Conservation (phyloP, 2,888 invertebrate genomes). For the Sarcophaga carnaria region DNA sequence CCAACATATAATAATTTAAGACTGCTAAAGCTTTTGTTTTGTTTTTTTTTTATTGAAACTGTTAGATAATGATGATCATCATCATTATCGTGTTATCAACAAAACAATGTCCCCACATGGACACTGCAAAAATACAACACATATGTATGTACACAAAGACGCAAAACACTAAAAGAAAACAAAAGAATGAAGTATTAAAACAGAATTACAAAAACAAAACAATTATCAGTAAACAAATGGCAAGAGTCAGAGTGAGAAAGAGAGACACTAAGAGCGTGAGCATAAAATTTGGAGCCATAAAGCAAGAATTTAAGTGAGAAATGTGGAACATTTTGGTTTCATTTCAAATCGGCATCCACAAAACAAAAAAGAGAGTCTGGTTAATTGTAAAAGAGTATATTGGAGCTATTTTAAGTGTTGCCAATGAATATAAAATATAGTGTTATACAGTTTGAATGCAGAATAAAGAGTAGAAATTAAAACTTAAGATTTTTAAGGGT, state of each 20-base stretch:
- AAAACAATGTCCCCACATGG: constrained; percentile 54
- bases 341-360: constrained; percentile 37
- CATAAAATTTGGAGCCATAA: constrained; percentile 19
- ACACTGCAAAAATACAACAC: constrained; percentile 57
- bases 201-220: constrained; percentile 51
- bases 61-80: constrained; percentile 48
- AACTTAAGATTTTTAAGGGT: no score
- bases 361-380: constrained; percentile 26
- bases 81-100: constrained; percentile 50
- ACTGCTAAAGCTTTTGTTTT: neutral
- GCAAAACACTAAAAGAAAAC: constrained; percentile 54
- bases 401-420: constrained; percentile 16
- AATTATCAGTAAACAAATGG: constrained; percentile 52
- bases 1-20: constrained; percentile 11
- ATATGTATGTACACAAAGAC: constrained; percentile 67
- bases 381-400: constrained; percentile 24
- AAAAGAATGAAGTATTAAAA: constrained; percentile 32
- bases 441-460: neutral
- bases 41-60: neutral
- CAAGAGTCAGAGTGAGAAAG: neutral
- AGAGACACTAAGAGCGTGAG: constrained; percentile 21
- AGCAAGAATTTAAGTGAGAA: neutral
- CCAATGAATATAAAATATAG: neutral
- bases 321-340: neutral
- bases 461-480: neutral